phyloP scores from a whole-genome alignment of 37 sponge, comb jelly and placozoan species.

The Mnemiopsis leidyi region DNA sequence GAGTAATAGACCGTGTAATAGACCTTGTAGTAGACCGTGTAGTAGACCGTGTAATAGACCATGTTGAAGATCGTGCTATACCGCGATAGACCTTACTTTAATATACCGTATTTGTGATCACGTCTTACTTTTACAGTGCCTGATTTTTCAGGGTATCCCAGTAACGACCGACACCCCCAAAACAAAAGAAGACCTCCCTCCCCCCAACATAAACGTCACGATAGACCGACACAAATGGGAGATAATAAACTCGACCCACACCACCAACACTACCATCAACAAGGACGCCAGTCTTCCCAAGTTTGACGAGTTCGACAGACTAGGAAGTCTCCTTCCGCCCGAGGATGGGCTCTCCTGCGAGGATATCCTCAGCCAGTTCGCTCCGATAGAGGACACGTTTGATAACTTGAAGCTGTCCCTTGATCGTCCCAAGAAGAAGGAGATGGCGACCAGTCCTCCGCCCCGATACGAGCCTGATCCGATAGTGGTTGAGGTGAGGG shows the following conservation, averaged over 20 bases:
- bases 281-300: neutral
- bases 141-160: neutral
- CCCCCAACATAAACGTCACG: slow-evolving; percentile 41
- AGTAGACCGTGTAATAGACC: too few species aligned
- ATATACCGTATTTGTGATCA: too few species aligned
- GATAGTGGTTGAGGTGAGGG: slow-evolving; percentile 7
- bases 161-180: neutral
- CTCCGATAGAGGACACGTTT: slow-evolving; percentile 39
- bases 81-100: too few species aligned
- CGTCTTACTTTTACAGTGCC: neutral
- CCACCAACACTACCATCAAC: neutral
- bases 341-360: slow-evolving; percentile 31
- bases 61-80: too few species aligned
- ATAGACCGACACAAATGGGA: neutral
- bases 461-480: neutral
- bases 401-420: neutral
- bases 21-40: too few species aligned
- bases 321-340: neutral
- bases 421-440: neutral
- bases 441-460: neutral
- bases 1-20: too few species aligned
- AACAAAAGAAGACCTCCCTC: neutral
- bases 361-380: slow-evolving; percentile 61
- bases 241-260: neutral
- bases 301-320: neutral